Evolutionary conservation across 2,113 vertebrate species (phyloP).

Genomic region (Dolichallabes microphthalmus): DNA sequence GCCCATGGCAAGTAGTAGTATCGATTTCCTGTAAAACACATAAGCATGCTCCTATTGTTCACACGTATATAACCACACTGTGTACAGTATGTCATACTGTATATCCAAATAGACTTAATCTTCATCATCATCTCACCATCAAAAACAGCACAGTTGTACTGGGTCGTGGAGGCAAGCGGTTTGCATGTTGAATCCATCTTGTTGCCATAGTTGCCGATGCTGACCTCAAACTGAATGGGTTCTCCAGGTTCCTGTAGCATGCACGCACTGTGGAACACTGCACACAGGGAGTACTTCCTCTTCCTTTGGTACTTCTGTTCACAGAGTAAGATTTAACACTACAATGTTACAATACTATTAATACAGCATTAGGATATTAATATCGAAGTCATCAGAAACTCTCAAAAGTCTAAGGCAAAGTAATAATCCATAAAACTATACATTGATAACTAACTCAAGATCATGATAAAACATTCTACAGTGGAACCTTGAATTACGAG

Average conservation of each 20-base stretch:
- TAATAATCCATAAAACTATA: not conserved
- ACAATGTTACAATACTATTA: not conserved
- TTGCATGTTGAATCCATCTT: constrained; percentile 95
- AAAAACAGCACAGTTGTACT: constrained; percentile 89
- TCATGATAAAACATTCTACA: not conserved
- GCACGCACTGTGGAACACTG: constrained; percentile 89
- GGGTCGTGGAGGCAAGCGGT: constrained; percentile 93
- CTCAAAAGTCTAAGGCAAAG: not conserved
- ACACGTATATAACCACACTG: not conserved
- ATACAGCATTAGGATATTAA: no score
- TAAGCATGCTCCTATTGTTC: not conserved
- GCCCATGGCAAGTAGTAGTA: constrained; percentile 97
- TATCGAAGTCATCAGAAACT: not conserved
- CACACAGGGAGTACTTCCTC: constrained; percentile 89
- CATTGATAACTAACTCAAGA: not conserved
- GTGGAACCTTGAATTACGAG: no score
- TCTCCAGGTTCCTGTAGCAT: constrained; percentile 95
- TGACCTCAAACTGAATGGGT: constrained; percentile 96
- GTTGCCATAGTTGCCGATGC: constrained; percentile 98
- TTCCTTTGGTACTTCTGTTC: constrained; percentile 90
- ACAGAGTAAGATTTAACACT: not conserved
- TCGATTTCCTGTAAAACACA: constrained; percentile 79
- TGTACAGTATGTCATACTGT: constrained; percentile 15
- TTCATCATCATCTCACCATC: constrained; percentile 78
- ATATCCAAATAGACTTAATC: not conserved